Evolutionary conservation across 2,113 vertebrate genomes (phyloP), one percentile per base, ranked within the genome.

Genomic region (Abramis brama): DNA sequence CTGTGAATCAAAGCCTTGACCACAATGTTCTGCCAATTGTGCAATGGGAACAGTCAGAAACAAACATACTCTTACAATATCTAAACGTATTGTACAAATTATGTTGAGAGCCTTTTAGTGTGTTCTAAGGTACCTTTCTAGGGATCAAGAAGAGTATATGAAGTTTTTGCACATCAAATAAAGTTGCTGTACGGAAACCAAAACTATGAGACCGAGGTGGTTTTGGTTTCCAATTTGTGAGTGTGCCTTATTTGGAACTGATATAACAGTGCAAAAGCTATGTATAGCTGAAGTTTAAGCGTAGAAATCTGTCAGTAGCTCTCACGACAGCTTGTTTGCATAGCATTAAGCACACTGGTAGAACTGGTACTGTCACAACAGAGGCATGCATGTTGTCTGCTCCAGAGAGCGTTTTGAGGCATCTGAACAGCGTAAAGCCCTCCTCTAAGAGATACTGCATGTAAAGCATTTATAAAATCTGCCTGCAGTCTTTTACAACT

Each of bases 331-430:
- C 82, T 87, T 87, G 71, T 73, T 82, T 64, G 82, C 68, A 64
- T 66, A 60, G 25, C 43, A 62, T 66, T 85, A 30, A 57, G 78
- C 19, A n/a, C 76, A 86, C 77, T 85, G 73, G 85, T 79, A 57
- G 73, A 52, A 89, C 88, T 80, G 85, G 88, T 78, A 85, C 60
- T 73, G n/a, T 64, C 70, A 80, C n/a, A 80, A 71, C 71, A 12
- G 84, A 86, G 50, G 59, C 62, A 86, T 86, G 60, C 27, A 36
- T 59, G 19, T 45, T 60, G 62, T 36, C 60, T 39, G 0, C 64
- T 88, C 57, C n/a, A 60, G 27, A 57, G 80, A 30, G 21, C 19
- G 33, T 84, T 62, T 78, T 66, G 66, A 84, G 71, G 66, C 75
- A 76, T 86, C 60, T 17, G 82, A 86, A 88, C 75, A 55, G 77